phyloP scores from a whole-genome alignment of 2,113 vertebrate species.

The Vanacampus margaritifer region DNA sequence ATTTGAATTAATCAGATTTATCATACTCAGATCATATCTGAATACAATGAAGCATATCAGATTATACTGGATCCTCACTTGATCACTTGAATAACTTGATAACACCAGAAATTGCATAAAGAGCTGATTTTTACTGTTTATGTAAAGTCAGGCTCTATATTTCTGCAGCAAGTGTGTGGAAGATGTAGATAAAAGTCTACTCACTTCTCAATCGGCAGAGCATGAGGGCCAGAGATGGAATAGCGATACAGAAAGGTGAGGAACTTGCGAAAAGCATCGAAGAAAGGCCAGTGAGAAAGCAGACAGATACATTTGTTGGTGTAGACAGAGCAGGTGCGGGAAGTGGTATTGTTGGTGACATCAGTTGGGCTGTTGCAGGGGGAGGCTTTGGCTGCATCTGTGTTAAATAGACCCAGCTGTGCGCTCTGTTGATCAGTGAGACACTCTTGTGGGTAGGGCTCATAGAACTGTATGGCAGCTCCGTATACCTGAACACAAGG shows the following conservation, averaged over 20 bases:
- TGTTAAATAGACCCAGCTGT: constrained; percentile 79
- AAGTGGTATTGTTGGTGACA: background rate
- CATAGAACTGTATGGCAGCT: constrained; percentile 97
- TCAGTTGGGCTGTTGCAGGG: constrained; percentile 44
- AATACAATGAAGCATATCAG: too few species aligned
- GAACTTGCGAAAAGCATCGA: constrained; percentile 96
- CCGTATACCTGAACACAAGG: constrained; percentile 85
- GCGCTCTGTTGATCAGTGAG: constrained; percentile 85
- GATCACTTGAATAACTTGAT: too few species aligned
- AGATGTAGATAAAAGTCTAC: constrained; percentile 33
- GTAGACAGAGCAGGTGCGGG: constrained; percentile 67
- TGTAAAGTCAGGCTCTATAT: background rate
- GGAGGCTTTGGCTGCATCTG: constrained; percentile 54
- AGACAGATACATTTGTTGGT: constrained; percentile 97
- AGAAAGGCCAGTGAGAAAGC: constrained; percentile 98
- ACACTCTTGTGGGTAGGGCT: constrained; percentile 83
- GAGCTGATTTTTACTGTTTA: too few species aligned
- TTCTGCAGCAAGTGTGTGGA: background rate
- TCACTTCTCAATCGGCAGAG: constrained; percentile 98
- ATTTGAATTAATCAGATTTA: too few species aligned
- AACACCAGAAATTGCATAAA: too few species aligned
- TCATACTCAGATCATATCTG: too few species aligned
- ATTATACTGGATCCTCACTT: too few species aligned
- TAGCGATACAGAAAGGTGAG: constrained; percentile 97
- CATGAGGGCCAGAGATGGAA: constrained; percentile 96